Evolutionary conservation across 2,888 invertebrate genomes (phyloP).

Genomic region (Poecilus cupreus): DNA sequence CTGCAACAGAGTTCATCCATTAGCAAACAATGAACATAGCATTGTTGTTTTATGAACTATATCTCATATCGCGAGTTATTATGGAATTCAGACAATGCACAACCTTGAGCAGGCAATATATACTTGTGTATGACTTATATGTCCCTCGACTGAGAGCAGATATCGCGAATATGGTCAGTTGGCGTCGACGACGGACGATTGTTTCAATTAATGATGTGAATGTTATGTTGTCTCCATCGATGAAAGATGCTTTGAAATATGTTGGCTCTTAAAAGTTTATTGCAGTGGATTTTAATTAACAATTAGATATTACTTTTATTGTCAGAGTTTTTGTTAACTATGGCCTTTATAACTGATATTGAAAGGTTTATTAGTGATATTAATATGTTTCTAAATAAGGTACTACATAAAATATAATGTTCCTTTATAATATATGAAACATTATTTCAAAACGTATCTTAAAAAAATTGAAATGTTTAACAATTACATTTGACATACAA

Average conservation of each 20-base stretch:
- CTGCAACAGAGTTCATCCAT: conserved; percentile 34
- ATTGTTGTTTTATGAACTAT: conserved; percentile 57
- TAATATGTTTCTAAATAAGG: no score
- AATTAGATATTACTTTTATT: conserved; percentile 40
- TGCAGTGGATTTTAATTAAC: conserved; percentile 52
- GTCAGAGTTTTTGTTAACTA: not conserved
- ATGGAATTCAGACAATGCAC: conserved; percentile 52
- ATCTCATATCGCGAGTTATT: conserved; percentile 57
- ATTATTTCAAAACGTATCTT: no score
- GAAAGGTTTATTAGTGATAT: no score
- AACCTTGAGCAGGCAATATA: conserved; percentile 44
- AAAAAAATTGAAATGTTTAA: no score
- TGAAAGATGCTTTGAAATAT: conserved; percentile 21
- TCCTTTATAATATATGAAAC: no score
- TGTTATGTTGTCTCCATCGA: not conserved
- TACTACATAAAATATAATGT: no score
- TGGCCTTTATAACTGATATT: not conserved
- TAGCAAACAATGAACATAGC: conserved; percentile 57
- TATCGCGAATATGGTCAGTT: conserved; percentile 29
- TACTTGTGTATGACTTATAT: conserved; percentile 49
- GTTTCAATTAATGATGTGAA: conserved; percentile 45
- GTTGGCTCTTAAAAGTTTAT: conserved; percentile 47
- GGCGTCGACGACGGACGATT: conserved; percentile 14
- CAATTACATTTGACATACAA: no score
- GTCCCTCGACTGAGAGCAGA: not conserved